Evolutionary conservation across 2,113 vertebrate genomes (phyloP).

Genomic region (Pyxicephalus adspersus): DNA sequence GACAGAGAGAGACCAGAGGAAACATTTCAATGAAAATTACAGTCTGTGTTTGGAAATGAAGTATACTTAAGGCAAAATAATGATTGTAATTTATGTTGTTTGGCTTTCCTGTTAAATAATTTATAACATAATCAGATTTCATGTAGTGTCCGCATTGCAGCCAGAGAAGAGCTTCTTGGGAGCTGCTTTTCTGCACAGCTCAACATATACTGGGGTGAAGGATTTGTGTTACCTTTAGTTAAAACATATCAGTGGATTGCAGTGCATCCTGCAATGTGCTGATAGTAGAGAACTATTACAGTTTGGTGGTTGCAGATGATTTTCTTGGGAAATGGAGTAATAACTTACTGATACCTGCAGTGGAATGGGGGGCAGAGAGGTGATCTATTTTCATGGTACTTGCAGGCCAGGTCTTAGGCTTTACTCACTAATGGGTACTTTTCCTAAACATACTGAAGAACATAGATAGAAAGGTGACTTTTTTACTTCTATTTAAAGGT

Average conservation of each 20-base stretch:
- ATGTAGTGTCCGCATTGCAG: slow-evolving; percentile 23
- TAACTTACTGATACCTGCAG: too few relatives aligned
- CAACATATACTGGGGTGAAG: background rate
- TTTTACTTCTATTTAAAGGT: too few relatives aligned
- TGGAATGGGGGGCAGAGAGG: too few relatives aligned
- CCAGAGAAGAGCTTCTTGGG: background rate
- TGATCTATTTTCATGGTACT: too few relatives aligned
- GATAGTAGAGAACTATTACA: background rate
- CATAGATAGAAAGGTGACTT: too few relatives aligned
- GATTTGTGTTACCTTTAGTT: background rate
- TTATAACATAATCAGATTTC: slow-evolving; percentile 23
- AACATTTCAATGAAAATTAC: background rate
- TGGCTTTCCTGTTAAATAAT: slow-evolving; percentile 34
- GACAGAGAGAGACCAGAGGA: background rate
- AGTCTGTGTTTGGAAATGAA: background rate
- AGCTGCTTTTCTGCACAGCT: background rate
- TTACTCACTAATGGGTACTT: too few relatives aligned
- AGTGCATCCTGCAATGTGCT: background rate
- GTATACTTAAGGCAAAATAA: background rate
- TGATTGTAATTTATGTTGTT: slow-evolving; percentile 25
- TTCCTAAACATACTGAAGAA: too few relatives aligned
- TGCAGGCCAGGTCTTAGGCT: too few relatives aligned
- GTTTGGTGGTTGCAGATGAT: background rate
- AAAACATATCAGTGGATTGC: background rate
- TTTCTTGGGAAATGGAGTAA: background rate